A percentile compares a stretch with the other conserved stretches of the same genome.
Evolutionary conservation across 2,797 vertebrate species (phyloP).

Genomic region (Bufotes viridis): DNA sequence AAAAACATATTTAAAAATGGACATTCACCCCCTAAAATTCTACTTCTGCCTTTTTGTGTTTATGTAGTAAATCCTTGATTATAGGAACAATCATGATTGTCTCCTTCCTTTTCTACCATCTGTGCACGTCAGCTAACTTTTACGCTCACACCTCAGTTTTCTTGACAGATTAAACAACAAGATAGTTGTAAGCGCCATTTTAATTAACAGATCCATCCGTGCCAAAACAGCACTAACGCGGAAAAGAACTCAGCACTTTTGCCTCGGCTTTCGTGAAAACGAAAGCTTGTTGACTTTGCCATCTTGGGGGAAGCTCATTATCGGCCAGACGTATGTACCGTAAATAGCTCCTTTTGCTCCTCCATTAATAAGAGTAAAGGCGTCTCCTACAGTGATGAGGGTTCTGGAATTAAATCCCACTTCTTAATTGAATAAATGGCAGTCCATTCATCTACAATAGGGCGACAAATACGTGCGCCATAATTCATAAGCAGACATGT

Average conservation of each 20-base stretch:
- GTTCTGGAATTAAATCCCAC: constrained; percentile 39
- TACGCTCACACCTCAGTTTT: constrained; percentile 22
- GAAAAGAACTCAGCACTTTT: constrained; percentile 13
- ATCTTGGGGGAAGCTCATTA: constrained; percentile 21
- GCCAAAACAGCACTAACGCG: constrained; percentile 3
- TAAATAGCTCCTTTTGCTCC: constrained; percentile 19
- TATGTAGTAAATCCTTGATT: background rate
- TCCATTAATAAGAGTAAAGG: constrained; percentile 24
- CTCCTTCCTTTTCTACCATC: background rate
- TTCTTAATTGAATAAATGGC: constrained; percentile 58
- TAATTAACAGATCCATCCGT: constrained; percentile 36
- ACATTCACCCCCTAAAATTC: background rate
- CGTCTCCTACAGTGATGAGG: background rate
- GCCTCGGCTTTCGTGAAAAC: constrained; percentile 3
- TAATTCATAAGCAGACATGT: background rate
- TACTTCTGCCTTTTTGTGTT: background rate
- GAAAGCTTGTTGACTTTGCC: background rate
- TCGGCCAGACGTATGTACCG: constrained; percentile 34
- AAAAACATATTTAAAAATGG: background rate
- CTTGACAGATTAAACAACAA: constrained; percentile 44
- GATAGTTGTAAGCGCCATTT: constrained; percentile 14
- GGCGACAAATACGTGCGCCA: constrained; percentile 9
- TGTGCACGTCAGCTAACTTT: background rate
- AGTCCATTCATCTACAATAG: constrained; percentile 37
- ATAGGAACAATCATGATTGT: background rate